phyloP scores from a whole-genome alignment of 1,140 invertebrate genomes.

The Eumeta japonica region DNA sequence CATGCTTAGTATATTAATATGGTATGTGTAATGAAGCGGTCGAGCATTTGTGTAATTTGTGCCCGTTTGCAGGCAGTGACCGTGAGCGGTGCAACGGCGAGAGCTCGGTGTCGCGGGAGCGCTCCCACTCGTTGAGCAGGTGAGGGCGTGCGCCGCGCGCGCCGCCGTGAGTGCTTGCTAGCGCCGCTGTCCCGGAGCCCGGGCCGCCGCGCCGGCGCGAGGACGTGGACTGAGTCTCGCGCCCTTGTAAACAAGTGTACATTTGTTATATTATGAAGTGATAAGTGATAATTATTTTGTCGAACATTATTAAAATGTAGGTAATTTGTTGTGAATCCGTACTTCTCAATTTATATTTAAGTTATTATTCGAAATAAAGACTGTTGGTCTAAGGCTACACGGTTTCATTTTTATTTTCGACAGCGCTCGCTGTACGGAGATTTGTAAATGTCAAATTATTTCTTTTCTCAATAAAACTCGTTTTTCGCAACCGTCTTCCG shows the following conservation, averaged over 20 bases:
- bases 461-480: too few relatives aligned
- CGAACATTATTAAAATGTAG: conserved; percentile 47
- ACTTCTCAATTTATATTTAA: conserved; percentile 56
- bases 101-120: conserved; percentile 35
- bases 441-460: too few relatives aligned
- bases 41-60: too few relatives aligned
- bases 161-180: conserved; percentile 8
- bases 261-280: conserved; percentile 33
- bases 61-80: conserved; percentile 54
- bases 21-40: too few relatives aligned
- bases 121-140: conserved; percentile 48
- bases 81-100: conserved; percentile 36
- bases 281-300: conserved; percentile 51
- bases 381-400: conserved; percentile 49
- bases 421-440: too few relatives aligned
- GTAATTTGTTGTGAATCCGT: conserved; percentile 53
- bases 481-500: too few relatives aligned
- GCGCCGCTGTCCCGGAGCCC: conserved; percentile 2
- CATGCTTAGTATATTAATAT: too few relatives aligned
- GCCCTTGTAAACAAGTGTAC: conserved; percentile 39
- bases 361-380: conserved; percentile 47
- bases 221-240: too few relatives aligned
- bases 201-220: conserved; percentile 10
- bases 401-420: conserved; percentile 8
- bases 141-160: conserved; percentile 18